A percentile compares a stretch with the other conserved stretches of the same genome.
Conservation (phyloP, 2,888 invertebrate species). For the Esperia sulphurella region DNA sequence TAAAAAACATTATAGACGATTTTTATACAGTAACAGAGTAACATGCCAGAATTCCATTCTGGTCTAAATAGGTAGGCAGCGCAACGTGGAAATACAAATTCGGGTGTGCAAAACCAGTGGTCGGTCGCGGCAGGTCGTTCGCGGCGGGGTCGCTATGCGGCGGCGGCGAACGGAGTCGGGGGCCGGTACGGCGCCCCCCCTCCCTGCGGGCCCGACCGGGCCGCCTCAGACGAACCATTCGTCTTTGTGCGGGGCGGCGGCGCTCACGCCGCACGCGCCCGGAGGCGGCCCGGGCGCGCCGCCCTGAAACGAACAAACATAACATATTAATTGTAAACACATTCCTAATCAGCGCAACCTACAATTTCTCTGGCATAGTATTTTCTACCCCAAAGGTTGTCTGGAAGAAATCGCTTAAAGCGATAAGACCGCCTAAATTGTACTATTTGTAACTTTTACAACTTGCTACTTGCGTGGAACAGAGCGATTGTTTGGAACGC, state of each 20-base stretch:
- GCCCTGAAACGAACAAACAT: conserved; percentile 48
- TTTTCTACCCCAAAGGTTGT: no score
- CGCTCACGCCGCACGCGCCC: conserved; percentile 93
- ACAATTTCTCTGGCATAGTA: no score
- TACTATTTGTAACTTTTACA: no score
- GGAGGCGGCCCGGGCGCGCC: conserved; percentile 94
- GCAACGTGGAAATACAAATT: background rate
- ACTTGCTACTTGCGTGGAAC: no score
- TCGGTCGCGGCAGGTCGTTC: conserved; percentile 3
- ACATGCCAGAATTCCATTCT: no score
- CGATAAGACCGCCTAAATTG: no score
- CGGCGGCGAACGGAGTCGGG: conserved; percentile 7
- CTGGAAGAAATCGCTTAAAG: no score
- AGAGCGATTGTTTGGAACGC: no score
- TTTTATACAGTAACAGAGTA: background rate
- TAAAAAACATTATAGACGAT: no score
- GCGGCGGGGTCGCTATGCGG: conserved; percentile 5
- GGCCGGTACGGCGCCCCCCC: conserved; percentile 21
- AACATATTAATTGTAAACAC: background rate
- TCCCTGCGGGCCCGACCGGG: conserved; percentile 47
- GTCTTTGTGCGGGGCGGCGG: conserved; percentile 88
- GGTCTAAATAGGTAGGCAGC: background rate
- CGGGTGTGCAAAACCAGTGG: background rate
- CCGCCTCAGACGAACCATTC: conserved; percentile 91
- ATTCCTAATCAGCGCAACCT: no score